Evolutionary conservation across 2,797 vertebrate species (phyloP).

Genomic region (Triplophysa yarkandensis): DNA sequence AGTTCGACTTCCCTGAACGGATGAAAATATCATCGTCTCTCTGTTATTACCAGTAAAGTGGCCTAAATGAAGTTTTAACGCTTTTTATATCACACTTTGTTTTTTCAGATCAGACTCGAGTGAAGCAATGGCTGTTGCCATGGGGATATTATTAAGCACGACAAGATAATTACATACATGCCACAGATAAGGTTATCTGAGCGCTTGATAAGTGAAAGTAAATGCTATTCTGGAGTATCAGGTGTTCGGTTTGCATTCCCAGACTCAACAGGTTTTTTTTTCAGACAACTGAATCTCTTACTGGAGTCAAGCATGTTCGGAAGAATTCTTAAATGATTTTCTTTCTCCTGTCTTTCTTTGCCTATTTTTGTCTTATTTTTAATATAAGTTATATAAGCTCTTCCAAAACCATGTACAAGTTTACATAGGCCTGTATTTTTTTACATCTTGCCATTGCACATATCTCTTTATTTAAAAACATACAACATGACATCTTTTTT

Average conservation of each 20-base stretch:
- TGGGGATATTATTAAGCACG: slow-evolving; percentile 54
- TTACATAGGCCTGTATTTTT: no score
- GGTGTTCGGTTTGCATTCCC: slow-evolving; percentile 31
- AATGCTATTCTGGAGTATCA: slow-evolving; percentile 33
- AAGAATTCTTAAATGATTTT: neutral
- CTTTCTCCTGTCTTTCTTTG: slow-evolving; percentile 33
- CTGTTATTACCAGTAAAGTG: slow-evolving; percentile 34
- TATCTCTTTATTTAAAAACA: no score
- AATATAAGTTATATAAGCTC: neutral
- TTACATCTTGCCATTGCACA: no score
- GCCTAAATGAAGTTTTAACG: slow-evolving; percentile 43
- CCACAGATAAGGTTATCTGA: slow-evolving; percentile 46
- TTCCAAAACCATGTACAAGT: neutral
- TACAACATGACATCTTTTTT: no score
- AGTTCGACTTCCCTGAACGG: slow-evolving; percentile 15
- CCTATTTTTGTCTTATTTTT: slow-evolving; percentile 6
- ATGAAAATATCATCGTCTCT: slow-evolving; percentile 8
- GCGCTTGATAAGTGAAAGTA: slow-evolving; percentile 50
- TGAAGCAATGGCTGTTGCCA: slow-evolving; percentile 62
- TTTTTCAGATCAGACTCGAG: slow-evolving; percentile 48
- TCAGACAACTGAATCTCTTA: neutral
- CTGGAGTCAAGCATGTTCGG: neutral
- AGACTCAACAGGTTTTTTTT: slow-evolving; percentile 2
- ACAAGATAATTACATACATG: slow-evolving; percentile 58
- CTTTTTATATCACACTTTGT: slow-evolving; percentile 44